phyloP scores from a whole-genome alignment of 2,888 invertebrate genomes.

The Dioctria rufipes region DNA sequence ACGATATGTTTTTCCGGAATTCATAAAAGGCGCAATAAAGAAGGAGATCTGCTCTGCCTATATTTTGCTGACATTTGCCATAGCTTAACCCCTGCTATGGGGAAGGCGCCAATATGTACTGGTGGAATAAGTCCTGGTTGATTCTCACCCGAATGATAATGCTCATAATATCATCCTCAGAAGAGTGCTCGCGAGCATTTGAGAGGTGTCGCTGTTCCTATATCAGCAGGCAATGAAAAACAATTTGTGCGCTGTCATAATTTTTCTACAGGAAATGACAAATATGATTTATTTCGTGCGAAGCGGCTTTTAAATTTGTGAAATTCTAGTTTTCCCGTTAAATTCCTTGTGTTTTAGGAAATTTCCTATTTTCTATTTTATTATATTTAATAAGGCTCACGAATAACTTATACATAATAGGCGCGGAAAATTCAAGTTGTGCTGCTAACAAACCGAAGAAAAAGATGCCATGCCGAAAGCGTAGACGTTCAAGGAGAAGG shows the following conservation, averaged over 20 bases:
- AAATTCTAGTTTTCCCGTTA: slow-evolving; percentile 11
- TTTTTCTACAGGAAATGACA: slow-evolving; percentile 12
- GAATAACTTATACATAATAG: background rate
- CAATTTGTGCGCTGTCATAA: slow-evolving; percentile 7
- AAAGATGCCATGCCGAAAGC: background rate
- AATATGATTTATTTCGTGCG: slow-evolving; percentile 13
- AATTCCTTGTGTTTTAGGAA: background rate
- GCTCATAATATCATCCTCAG: background rate
- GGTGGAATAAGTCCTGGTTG: background rate
- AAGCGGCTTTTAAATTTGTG: background rate
- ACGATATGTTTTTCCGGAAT: slow-evolving; percentile 55
- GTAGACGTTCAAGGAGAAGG: background rate
- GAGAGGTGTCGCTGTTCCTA: slow-evolving; percentile 11
- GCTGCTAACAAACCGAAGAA: background rate
- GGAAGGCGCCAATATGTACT: slow-evolving; percentile 41
- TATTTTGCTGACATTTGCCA: slow-evolving; percentile 35
- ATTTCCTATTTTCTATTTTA: background rate
- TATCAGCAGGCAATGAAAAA: slow-evolving; percentile 12
- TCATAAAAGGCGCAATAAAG: slow-evolving; percentile 43
- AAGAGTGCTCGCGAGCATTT: slow-evolving; percentile 15
- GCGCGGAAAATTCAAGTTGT: slow-evolving; percentile 1
- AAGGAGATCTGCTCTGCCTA: slow-evolving; percentile 35
- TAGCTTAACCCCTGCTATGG: slow-evolving; percentile 50
- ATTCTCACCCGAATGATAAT: background rate
- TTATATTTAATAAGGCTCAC: too few relatives aligned